These are phyloP conservation scores for Oeneis ivallda DNA, from an alignment of 2,888 invertebrate species.

Conservation along the genomic window DNA sequence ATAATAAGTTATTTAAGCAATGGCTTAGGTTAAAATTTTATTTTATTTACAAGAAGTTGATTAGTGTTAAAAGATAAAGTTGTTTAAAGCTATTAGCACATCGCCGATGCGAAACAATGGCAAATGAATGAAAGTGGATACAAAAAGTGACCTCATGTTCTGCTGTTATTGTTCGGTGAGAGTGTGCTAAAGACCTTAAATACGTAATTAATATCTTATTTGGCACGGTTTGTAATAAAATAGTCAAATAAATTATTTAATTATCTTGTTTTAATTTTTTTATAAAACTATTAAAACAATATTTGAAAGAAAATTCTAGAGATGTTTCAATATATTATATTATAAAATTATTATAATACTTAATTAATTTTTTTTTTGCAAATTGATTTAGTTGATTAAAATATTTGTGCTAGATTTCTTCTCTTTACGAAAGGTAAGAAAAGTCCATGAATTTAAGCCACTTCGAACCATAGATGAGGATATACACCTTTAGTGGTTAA, in stretches of 20 bases:
- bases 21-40: not conserved
- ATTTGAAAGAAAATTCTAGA: too few species aligned
- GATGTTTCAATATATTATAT: too few species aligned
- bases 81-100: not conserved
- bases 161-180: too few species aligned
- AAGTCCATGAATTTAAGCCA: constrained; percentile 31
- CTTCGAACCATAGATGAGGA: constrained; percentile 70
- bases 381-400: not conserved
- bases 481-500: constrained; percentile 63
- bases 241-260: not conserved
- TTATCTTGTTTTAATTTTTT: too few species aligned
- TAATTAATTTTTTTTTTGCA: not conserved
- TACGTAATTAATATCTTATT: not conserved
- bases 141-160: too few species aligned
- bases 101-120: too few species aligned
- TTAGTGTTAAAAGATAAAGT: not conserved
- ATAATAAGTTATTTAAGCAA: not conserved
- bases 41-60: not conserved
- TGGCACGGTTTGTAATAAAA: not conserved
- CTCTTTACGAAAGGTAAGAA: not conserved
- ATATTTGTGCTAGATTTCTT: not conserved
- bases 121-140: too few species aligned
- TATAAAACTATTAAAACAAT: too few species aligned
- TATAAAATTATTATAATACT: not conserved
- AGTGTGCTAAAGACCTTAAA: not conserved